These are phyloP conservation scores for Ageneiosus marmoratus DNA, from an alignment of 2,113 vertebrate species.

Conservation along the genomic window DNA sequence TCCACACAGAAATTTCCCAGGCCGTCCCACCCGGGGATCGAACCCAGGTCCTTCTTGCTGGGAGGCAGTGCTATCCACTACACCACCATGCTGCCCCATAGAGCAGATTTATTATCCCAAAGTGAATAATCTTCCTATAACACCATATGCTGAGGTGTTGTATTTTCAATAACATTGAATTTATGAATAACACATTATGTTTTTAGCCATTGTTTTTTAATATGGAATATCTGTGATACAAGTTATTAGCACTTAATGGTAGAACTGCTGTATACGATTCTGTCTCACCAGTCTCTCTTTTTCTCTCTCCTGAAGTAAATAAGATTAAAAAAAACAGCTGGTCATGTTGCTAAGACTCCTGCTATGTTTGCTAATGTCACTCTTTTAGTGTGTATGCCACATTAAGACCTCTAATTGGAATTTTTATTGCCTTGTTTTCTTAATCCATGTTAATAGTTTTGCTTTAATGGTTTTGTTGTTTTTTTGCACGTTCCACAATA, in stretches of 20 bases:
- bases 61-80: too few species aligned
- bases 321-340: background rate
- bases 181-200: background rate
- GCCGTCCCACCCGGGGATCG: too few species aligned
- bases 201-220: background rate
- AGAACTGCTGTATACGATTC: too few species aligned
- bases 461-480: background rate
- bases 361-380: too few species aligned
- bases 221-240: background rate
- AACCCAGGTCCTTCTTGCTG: too few species aligned
- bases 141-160: background rate
- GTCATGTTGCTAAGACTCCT: background rate
- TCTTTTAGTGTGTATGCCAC: too few species aligned
- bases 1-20: too few species aligned
- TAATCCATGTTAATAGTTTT: background rate
- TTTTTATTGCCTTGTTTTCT: too few species aligned
- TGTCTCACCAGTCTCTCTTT: background rate
- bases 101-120: background rate
- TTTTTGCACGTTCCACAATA: background rate
- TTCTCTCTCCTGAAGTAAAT: background rate
- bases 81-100: too few species aligned
- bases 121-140: background rate
- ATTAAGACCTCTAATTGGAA: too few species aligned
- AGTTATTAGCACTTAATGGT: too few species aligned
- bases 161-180: background rate